Evolutionary conservation across 2,797 vertebrate genomes (phyloP).

Genomic region (Heterohyrax brucei): DNA sequence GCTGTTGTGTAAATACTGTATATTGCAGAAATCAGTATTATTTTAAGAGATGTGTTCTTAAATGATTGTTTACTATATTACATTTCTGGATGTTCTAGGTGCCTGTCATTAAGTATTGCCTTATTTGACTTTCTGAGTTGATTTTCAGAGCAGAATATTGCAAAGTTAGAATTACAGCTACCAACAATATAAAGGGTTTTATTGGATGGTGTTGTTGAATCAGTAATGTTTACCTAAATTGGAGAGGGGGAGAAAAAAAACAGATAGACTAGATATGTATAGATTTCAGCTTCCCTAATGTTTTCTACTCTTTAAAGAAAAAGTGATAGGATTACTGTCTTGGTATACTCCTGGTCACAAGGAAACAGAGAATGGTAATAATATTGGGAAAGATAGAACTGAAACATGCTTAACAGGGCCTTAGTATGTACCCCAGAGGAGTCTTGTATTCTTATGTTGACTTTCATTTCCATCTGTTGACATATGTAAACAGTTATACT

Average conservation of each 20-base stretch:
- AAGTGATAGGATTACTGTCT: neutral
- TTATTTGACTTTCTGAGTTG: conserved; percentile 83
- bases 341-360: neutral
- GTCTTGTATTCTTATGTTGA: neutral
- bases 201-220: conserved; percentile 27
- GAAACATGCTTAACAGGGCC: neutral
- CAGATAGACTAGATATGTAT: neutral
- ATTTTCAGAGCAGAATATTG: conserved; percentile 83
- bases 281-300: neutral
- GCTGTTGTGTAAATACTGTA: conserved; percentile 93
- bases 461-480: neutral
- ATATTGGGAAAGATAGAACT: neutral
- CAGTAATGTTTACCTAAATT: neutral
- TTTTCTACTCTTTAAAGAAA: neutral
- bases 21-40: conserved; percentile 93
- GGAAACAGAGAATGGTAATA: neutral
- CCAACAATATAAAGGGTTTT: conserved; percentile 66
- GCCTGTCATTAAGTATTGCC: conserved; percentile 86
- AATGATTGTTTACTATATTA: conserved; percentile 88
- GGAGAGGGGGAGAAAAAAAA: neutral
- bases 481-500: neutral
- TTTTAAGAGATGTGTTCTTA: conserved; percentile 89
- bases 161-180: conserved; percentile 65
- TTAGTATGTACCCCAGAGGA: neutral
- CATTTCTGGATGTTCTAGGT: conserved; percentile 87